Conservation (phyloP, 2,797 vertebrate genomes). For the Acrossocheilus fasciatus region DNA sequence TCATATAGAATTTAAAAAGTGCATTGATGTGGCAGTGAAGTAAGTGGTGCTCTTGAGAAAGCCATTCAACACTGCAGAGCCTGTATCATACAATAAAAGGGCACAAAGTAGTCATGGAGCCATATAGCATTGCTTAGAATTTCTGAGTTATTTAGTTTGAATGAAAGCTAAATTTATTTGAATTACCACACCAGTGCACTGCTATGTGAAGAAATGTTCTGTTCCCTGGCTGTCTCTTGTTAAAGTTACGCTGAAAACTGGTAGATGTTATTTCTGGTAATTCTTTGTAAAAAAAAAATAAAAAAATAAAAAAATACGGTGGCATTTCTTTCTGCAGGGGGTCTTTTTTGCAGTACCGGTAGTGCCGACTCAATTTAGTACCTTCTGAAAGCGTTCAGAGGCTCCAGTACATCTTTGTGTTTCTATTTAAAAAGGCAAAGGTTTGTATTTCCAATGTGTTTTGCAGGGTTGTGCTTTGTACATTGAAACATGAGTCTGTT, state of each 20-base stretch:
- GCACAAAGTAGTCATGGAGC: not conserved
- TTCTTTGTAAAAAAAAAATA: not conserved
- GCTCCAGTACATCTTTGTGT: not conserved
- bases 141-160: not conserved
- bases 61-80: constrained; percentile 1
- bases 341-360: not conserved
- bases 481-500: not conserved
- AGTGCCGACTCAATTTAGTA: not conserved
- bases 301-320: not conserved
- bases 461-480: not conserved
- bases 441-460: not conserved
- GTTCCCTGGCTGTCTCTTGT: not conserved
- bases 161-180: not conserved
- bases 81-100: constrained; percentile 7
- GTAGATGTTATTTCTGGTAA: not conserved
- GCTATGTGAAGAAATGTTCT: not conserved
- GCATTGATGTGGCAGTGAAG: constrained; percentile 54
- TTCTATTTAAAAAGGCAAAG: not conserved
- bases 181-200: not conserved
- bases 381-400: not conserved
- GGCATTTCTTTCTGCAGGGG: not conserved
- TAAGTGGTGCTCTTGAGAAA: constrained; percentile 29
- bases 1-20: constrained; percentile 53
- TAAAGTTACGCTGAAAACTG: constrained; percentile 5
- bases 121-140: not conserved